Conservation (phyloP, 2,888 invertebrate genomes). For the Coelopa pilipes region DNA sequence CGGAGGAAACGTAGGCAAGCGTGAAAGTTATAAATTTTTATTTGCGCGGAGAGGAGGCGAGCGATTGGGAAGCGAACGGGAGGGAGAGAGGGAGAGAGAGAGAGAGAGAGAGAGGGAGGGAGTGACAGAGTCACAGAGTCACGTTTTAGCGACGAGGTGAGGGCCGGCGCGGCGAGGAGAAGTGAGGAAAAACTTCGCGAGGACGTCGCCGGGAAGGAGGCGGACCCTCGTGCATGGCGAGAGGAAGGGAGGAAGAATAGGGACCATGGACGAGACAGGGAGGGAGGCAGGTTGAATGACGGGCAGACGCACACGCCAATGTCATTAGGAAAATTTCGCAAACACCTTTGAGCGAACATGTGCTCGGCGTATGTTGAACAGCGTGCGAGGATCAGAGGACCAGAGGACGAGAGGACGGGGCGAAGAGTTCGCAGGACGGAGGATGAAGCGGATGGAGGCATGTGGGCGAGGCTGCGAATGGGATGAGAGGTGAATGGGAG, state of each 20-base stretch:
- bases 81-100: too few relatives aligned
- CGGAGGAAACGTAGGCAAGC: slow-evolving; percentile 13
- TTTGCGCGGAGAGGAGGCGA: slow-evolving; percentile 19
- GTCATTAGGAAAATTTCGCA: slow-evolving; percentile 46
- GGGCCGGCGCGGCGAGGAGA: too few relatives aligned
- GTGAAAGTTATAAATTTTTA: slow-evolving; percentile 37
- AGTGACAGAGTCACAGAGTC: too few relatives aligned
- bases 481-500: neutral
- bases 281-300: neutral
- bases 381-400: neutral
- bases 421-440: neutral
- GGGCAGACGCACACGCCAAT: slow-evolving; percentile 15
- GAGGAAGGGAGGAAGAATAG: neutral
- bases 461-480: neutral
- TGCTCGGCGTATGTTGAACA: slow-evolving; percentile 55
- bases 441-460: neutral
- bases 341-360: slow-evolving; percentile 49
- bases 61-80: too few relatives aligned
- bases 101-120: too few relatives aligned
- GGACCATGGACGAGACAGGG: neutral
- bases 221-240: neutral
- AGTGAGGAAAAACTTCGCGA: too few relatives aligned
- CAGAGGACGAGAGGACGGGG: neutral
- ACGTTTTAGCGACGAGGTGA: too few relatives aligned
- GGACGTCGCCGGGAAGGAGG: too few relatives aligned